phyloP scores from a whole-genome alignment of 1,140 invertebrate genomes.

The Drosophila cardini region DNA sequence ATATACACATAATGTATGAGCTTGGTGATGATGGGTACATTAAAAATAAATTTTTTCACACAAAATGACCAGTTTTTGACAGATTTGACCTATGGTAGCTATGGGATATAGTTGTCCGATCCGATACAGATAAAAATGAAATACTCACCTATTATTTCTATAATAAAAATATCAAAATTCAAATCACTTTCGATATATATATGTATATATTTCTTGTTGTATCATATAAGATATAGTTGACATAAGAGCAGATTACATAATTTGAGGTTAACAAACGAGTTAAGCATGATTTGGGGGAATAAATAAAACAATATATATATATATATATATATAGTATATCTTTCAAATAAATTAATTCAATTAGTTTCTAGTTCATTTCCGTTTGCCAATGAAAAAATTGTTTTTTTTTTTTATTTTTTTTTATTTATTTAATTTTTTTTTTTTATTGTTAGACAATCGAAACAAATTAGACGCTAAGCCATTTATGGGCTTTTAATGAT shows the following conservation, averaged over 20 bases:
- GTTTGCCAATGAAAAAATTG: conserved; percentile 66
- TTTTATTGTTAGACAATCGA: conserved; percentile 78
- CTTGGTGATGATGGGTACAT: too few relatives aligned
- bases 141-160: too few relatives aligned
- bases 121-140: too few relatives aligned
- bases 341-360: conserved; percentile 42
- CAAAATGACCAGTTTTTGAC: too few relatives aligned
- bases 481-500: conserved; percentile 75
- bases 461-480: conserved; percentile 81
- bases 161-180: neutral
- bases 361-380: conserved; percentile 57
- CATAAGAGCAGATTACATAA: conserved; percentile 18
- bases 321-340: conserved; percentile 5
- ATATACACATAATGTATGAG: too few relatives aligned
- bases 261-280: neutral
- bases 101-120: too few relatives aligned
- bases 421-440: conserved; percentile 48
- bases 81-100: too few relatives aligned
- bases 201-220: conserved; percentile 21
- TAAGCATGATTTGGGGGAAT: conserved; percentile 18
- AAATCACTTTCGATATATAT: conserved; percentile 17
- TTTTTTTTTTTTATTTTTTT: conserved; percentile 56
- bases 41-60: too few relatives aligned
- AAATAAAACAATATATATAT: conserved; percentile 7
- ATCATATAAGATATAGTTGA: conserved; percentile 8